phyloP scores from a whole-genome alignment of 1,140 invertebrate species.

The Orius laevigatus region DNA sequence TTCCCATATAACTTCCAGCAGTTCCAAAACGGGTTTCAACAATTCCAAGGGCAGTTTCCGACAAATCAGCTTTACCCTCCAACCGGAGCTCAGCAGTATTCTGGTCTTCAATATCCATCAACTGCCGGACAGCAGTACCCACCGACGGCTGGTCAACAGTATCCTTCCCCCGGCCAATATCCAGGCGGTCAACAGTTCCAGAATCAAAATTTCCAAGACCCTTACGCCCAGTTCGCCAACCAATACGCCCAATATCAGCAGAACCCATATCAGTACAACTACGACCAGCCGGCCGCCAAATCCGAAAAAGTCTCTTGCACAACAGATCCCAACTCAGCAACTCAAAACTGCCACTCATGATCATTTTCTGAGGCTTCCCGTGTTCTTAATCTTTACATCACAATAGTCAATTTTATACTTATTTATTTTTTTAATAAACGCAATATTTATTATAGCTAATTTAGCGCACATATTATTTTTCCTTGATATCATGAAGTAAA shows the following conservation, averaged over 20 bases:
- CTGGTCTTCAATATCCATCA: background rate
- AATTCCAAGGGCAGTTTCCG: no score
- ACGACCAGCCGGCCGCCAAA: no score
- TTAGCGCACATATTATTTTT: no score
- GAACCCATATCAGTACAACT: no score
- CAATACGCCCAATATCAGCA: background rate
- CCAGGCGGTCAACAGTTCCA: background rate
- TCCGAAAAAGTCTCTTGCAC: background rate
- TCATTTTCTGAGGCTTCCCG: no score
- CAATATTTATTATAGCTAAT: no score
- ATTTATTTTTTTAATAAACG: no score
- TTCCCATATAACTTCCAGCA: background rate
- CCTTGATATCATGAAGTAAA: no score
- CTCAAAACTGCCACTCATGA: background rate
- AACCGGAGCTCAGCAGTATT: background rate
- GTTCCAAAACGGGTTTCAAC: no score
- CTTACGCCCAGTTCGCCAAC: background rate
- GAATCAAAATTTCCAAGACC: background rate
- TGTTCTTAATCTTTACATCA: no score
- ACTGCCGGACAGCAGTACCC: constrained; percentile 1
- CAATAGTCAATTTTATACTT: no score
- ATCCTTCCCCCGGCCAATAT: background rate
- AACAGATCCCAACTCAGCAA: background rate
- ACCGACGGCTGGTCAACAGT: constrained; percentile 1
- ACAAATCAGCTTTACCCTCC: background rate